phyloP scores from a whole-genome alignment of 2,797 vertebrate genomes.

The Myotis pilosus region DNA sequence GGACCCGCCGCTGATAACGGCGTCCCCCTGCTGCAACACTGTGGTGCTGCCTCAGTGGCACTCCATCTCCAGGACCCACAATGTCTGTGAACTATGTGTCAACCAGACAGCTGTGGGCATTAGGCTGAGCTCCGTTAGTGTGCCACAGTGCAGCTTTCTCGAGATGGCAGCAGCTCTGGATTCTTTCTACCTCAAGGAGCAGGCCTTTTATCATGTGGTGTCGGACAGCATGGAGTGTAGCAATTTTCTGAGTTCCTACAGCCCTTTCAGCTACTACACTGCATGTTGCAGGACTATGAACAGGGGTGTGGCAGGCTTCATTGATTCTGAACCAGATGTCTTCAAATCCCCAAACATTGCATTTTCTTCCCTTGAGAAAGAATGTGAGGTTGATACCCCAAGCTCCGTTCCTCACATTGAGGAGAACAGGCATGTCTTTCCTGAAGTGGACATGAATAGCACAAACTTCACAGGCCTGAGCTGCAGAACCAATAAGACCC shows the following conservation, averaged over 20 bases:
- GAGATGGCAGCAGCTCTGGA: slow-evolving; percentile 85
- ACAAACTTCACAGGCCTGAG: slow-evolving; percentile 88
- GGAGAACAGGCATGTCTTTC: slow-evolving; percentile 81
- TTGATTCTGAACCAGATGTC: slow-evolving; percentile 73
- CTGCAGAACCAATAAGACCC: slow-evolving; percentile 96
- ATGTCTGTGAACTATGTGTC: slow-evolving; percentile 92
- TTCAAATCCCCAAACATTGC: slow-evolving; percentile 71
- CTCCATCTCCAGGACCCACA: slow-evolving; percentile 83
- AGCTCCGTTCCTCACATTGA: slow-evolving; percentile 85
- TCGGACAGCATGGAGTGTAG: slow-evolving; percentile 86
- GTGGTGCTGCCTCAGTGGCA: slow-evolving; percentile 86
- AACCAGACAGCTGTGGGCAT: slow-evolving; percentile 78
- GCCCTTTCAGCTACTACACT: slow-evolving; percentile 90
- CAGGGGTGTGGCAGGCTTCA: slow-evolving; percentile 75
- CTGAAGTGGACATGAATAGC: slow-evolving; percentile 71
- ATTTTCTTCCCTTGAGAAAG: slow-evolving; percentile 83
- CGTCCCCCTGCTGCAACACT: slow-evolving; percentile 90
- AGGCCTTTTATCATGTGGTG: slow-evolving; percentile 80
- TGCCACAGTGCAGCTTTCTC: slow-evolving; percentile 84
- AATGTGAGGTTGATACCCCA: slow-evolving; percentile 53
- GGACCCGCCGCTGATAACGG: slow-evolving; percentile 56
- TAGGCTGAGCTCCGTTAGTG: slow-evolving; percentile 76
- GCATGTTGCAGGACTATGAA: slow-evolving; percentile 91
- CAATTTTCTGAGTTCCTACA: slow-evolving; percentile 89
- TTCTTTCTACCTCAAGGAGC: slow-evolving; percentile 88